A percentile compares a stretch with the other conserved stretches of the same genome.
phyloP scores from a whole-genome alignment of 2,113 vertebrate species.

The Falcunculus frontatus region DNA sequence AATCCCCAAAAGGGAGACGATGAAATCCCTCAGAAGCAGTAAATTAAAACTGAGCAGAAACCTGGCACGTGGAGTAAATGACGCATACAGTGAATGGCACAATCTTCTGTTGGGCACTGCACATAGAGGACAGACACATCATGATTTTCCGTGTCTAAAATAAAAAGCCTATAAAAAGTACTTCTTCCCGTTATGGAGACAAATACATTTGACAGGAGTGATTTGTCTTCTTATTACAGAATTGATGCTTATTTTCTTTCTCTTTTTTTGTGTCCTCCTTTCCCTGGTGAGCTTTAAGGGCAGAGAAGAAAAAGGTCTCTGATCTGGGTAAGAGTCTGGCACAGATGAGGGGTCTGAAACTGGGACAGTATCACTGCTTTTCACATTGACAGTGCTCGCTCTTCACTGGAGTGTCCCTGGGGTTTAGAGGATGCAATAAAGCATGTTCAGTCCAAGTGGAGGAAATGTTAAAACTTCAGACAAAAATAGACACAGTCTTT shows the following conservation, averaged over 20 bases:
- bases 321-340: neutral
- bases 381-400: neutral
- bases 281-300: neutral
- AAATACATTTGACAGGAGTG: conserved; percentile 7
- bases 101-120: neutral
- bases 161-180: conserved; percentile 50
- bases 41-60: conserved; percentile 42
- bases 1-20: neutral
- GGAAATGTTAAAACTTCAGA: neutral
- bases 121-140: neutral
- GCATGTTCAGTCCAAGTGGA: neutral
- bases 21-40: conserved; percentile 26
- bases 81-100: conserved; percentile 21
- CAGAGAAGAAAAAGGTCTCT: neutral
- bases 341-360: neutral
- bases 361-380: neutral
- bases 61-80: neutral
- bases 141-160: conserved; percentile 16
- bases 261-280: neutral
- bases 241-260: neutral
- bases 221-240: conserved; percentile 7
- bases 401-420: neutral
- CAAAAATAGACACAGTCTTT: neutral
- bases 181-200: conserved; percentile 29
- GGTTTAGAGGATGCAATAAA: neutral